Evolutionary conservation across 2,113 vertebrate species (phyloP).

Genomic region (Himantopus leucocephalus): DNA sequence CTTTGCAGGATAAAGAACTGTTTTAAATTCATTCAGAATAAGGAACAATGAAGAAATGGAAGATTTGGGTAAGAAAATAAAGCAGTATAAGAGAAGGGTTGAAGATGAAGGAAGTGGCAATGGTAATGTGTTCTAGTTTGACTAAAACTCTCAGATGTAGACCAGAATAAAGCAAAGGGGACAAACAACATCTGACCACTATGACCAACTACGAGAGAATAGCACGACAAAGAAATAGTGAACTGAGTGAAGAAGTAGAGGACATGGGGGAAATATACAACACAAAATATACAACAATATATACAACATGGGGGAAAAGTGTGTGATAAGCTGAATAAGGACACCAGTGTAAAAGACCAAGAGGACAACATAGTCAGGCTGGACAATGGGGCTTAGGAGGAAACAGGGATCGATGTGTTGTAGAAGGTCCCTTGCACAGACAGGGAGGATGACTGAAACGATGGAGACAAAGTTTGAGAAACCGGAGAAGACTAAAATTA

Average conservation of each 20-base stretch:
- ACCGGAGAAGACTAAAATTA: background rate
- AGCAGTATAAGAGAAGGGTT: background rate
- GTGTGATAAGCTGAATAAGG: background rate
- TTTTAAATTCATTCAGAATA: background rate
- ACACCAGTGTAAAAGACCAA: background rate
- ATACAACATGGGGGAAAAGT: background rate
- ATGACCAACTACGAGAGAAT: background rate
- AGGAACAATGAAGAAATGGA: background rate
- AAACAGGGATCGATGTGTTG: background rate
- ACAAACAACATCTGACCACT: background rate
- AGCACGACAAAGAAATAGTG: background rate
- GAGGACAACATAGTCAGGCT: background rate
- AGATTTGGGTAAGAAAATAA: background rate
- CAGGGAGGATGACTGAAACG: background rate
- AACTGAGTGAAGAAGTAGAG: background rate
- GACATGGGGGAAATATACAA: background rate
- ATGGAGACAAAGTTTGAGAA: background rate
- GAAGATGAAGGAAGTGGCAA: background rate
- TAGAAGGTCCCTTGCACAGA: background rate
- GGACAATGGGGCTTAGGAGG: background rate
- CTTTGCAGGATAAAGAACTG: background rate
- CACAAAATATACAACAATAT: background rate
- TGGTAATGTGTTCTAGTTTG: background rate
- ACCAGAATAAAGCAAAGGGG: background rate
- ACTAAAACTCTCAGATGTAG: background rate